Percentiles rank a stretch among this genome's conserved stretches.
These are phyloP conservation scores for Plagodis pulveraria DNA, from an alignment of 2,888 invertebrate species.

Conservation along the genomic window DNA sequence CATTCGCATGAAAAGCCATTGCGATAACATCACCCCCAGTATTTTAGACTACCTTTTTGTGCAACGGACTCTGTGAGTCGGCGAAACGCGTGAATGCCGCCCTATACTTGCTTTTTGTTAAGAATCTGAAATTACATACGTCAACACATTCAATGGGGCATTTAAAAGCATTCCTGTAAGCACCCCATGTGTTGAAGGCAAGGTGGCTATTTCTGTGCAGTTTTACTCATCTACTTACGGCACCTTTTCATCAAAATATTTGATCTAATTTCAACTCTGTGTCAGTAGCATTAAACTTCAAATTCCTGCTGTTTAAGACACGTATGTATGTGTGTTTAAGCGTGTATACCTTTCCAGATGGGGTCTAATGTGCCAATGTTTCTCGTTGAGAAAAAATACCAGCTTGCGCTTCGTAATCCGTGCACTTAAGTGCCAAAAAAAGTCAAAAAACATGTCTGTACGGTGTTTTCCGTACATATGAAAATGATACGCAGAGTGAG, in stretches of 20 bases:
- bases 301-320: neutral
- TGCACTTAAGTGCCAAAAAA: constrained; percentile 23
- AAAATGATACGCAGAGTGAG: no score
- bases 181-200: constrained; percentile 51
- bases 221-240: constrained; percentile 32
- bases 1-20: constrained; percentile 44
- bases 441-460: constrained; percentile 27
- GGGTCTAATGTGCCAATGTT: constrained; percentile 50
- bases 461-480: no score
- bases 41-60: constrained; percentile 43
- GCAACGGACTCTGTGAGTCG: constrained; percentile 44
- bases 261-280: constrained; percentile 12
- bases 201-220: constrained; percentile 52
- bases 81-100: constrained; percentile 46
- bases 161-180: constrained; percentile 67
- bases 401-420: constrained; percentile 21
- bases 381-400: constrained; percentile 43
- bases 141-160: constrained; percentile 71
- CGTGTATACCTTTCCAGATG: constrained; percentile 48
- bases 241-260: constrained; percentile 6
- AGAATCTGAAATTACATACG: constrained; percentile 75
- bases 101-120: constrained; percentile 63
- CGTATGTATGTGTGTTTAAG: constrained; percentile 26
- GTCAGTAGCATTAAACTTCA: neutral
- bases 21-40: constrained; percentile 53